Evolutionary conservation across 2,113 vertebrate species (phyloP), one percentile per base, ranked within the genome.

Genomic region (Sakesphorus luctuosus): DNA sequence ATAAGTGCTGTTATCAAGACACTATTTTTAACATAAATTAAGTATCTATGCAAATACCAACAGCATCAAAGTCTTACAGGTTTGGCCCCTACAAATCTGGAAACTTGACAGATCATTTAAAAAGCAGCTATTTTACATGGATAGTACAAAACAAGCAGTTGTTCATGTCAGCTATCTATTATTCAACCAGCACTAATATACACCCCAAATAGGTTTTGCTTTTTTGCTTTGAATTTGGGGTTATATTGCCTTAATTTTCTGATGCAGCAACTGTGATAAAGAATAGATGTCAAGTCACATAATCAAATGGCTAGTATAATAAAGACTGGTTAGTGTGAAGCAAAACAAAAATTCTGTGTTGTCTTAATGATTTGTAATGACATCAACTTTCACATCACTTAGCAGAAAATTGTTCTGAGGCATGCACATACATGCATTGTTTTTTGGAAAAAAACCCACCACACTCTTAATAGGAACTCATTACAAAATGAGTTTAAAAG

Each of bases 151-250:
- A 38, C 38, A 62, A 46, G 49, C 44, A 77, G 40, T 58, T 72
- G 68, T 91, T 92, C 68, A 25, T 63, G 31, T 63, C 65, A 71
- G 73, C 38, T 74, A 55, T 43, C 52, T 72, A 25, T 47, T 79
- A 74, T 93, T 96, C 80, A 94, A 74, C 33, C 46, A 87, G 56
- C 23, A 47, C 33, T 80, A 83, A n/a, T 47, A 43, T 96, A 80
- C 25, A 50, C 89, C 52, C 80, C 53, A 86, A 79, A 52, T 23
- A 79, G 38, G 44, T 89, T 94, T 93, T 71, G 77, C 79, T 97
- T 92, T 87, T 92, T 71, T 69, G 81, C 77, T 95, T 95, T 91
- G 59, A 59, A 81, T 92, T 74, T 93, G 91, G 86, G 62, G 82
- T 35, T 88, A 58, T 69, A 65, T 21, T 61, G 85, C 82, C 63